These are phyloP conservation scores for Habropoda laboriosa DNA, from an alignment of 1,140 invertebrate genomes.

Conservation along the genomic window DNA sequence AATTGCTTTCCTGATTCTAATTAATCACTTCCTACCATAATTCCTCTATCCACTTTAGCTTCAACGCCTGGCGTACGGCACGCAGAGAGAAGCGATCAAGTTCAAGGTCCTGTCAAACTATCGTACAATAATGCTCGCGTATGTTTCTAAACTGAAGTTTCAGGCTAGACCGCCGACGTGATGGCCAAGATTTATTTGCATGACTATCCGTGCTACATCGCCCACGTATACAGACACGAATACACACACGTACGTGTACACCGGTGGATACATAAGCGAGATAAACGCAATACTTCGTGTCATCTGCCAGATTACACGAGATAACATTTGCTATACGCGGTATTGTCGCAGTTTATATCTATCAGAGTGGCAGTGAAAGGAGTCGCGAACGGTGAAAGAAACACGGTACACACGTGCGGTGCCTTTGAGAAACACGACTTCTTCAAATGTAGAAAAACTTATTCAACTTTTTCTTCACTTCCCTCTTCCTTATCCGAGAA, in stretches of 20 bases:
- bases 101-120: background rate
- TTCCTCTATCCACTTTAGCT: background rate
- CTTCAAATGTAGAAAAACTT: slow-evolving; percentile 10
- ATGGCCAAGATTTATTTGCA: slow-evolving; percentile 26
- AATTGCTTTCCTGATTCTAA: background rate
- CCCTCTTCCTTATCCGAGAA: background rate
- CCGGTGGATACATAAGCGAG: background rate
- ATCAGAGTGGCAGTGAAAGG: background rate
- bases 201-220: slow-evolving; percentile 12
- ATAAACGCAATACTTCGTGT: slow-evolving; percentile 44
- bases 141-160: background rate
- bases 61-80: too few relatives aligned
- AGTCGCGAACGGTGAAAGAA: background rate
- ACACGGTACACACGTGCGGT: background rate
- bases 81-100: background rate
- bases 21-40: background rate
- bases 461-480: background rate
- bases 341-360: slow-evolving; percentile 24
- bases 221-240: background rate
- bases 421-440: background rate
- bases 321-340: slow-evolving; percentile 9
- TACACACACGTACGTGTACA: background rate
- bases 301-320: slow-evolving; percentile 38
- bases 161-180: background rate
- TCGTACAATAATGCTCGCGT: background rate